phyloP scores from a whole-genome alignment of 2,113 vertebrate species.

The Lynx canadensis region DNA sequence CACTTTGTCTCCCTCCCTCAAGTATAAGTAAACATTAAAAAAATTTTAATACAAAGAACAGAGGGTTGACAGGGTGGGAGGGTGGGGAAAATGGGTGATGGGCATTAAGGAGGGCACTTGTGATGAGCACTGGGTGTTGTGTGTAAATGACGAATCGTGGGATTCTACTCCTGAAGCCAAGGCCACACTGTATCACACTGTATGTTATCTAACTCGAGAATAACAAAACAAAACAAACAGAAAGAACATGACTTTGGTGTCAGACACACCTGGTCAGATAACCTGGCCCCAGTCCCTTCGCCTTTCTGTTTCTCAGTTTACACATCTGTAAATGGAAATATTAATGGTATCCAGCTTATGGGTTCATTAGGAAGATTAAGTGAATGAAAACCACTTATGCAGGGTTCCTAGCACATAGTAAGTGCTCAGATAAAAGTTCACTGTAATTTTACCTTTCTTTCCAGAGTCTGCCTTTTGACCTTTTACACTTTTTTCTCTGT shows the following conservation, averaged over 20 bases:
- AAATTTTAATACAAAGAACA: too few relatives aligned
- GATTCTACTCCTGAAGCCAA: too few relatives aligned
- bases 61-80: too few relatives aligned
- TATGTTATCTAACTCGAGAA: too few relatives aligned
- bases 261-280: neutral
- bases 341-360: neutral
- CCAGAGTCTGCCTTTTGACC: neutral
- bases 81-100: too few relatives aligned
- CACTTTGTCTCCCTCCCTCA: too few relatives aligned
- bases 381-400: neutral
- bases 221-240: too few relatives aligned
- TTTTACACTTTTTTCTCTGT: neutral
- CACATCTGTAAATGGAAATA: neutral
- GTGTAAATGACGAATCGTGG: too few relatives aligned
- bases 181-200: too few relatives aligned
- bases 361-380: neutral
- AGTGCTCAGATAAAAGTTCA: neutral
- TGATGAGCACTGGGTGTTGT: too few relatives aligned
- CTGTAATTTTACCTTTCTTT: neutral
- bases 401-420: neutral
- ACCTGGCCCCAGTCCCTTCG: neutral
- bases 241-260: neutral
- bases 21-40: too few relatives aligned
- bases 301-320: neutral
- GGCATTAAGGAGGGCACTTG: too few relatives aligned